These are phyloP conservation scores for Rhopalosiphum padi DNA, from an alignment of 1,140 invertebrate genomes.

Conservation along the genomic window DNA sequence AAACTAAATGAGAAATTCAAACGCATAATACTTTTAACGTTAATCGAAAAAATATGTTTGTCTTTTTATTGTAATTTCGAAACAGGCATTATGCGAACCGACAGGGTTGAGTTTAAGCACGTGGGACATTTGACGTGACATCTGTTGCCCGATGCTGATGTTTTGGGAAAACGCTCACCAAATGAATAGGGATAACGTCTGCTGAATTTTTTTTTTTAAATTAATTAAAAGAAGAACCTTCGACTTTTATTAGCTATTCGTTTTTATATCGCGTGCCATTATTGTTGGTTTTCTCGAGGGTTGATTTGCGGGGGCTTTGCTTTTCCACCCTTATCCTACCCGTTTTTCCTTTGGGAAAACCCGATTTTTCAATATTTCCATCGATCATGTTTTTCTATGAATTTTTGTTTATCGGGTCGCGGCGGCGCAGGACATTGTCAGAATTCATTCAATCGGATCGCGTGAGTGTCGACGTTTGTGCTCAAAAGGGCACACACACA, in stretches of 20 bases:
- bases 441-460: conserved; percentile 29
- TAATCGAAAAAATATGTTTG: not conserved
- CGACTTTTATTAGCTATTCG: not conserved
- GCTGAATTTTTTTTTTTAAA: not conserved
- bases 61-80: too few relatives aligned
- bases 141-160: not conserved
- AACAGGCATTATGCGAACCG: not conserved
- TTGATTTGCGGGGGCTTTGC: not conserved
- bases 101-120: not conserved
- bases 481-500: not conserved
- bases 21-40: not conserved
- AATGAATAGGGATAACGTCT: not conserved
- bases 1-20: not conserved
- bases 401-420: not conserved
- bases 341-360: not conserved
- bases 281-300: not conserved
- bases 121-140: not conserved
- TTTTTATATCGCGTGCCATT: conserved; percentile 32
- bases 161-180: not conserved
- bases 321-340: not conserved
- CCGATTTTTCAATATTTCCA: not conserved
- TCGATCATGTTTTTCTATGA: not conserved
- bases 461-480: not conserved
- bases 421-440: not conserved
- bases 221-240: not conserved